Evolutionary conservation across 2,888 invertebrate species (phyloP), one percentile per base, ranked within the genome.

Genomic region (Hydrotaea cyrtoneurina): DNA sequence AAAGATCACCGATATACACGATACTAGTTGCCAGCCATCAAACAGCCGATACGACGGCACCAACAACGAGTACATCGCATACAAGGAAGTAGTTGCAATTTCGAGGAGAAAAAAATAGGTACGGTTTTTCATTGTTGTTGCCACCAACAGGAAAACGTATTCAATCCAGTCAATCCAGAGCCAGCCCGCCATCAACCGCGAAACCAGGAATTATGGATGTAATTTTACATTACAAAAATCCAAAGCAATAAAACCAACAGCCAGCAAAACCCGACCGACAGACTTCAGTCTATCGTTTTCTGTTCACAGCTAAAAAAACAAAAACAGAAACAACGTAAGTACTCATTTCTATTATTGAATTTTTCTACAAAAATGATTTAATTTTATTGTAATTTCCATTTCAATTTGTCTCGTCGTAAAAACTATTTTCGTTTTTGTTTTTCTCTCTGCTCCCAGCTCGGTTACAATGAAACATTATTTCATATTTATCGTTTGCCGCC

Each of bases 171-270:
- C 50, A 50, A n/a, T 36, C 31, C 62, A 15, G n/a, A 62, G 36
- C 23, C 59, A 15, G n/a, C n/a, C 62, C 8, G n/a, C 15, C 62
- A 50, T 43, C 43, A 53, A 71, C 71, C 71, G 53, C 26, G 26
- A 53, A 26, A 71, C 71, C 71, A 53, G 71, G 53, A 71, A 53
- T 71, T 71, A 71, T 71, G 71, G 53, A 50, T 53, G 26, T 23
- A 71, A 71, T 21, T 53, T 15, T n/a, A 26, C 26, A 10, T 3
- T 21, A 39, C 43, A 66, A 71, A 11, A 23, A 26, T 31, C 53
- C 53, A 31, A 71, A 53, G 21, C 53, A 26, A 21, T 53, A 53
- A 71, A 31, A 8, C n/a, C 50, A 50, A 50, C 50, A 31, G 15
- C 10, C 43, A 43, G 15, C 43, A 4, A 50, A 15, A 50, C 2